These are phyloP conservation scores for Calliopum simillimum DNA, from an alignment of 2,888 invertebrate species.

Conservation along the genomic window DNA sequence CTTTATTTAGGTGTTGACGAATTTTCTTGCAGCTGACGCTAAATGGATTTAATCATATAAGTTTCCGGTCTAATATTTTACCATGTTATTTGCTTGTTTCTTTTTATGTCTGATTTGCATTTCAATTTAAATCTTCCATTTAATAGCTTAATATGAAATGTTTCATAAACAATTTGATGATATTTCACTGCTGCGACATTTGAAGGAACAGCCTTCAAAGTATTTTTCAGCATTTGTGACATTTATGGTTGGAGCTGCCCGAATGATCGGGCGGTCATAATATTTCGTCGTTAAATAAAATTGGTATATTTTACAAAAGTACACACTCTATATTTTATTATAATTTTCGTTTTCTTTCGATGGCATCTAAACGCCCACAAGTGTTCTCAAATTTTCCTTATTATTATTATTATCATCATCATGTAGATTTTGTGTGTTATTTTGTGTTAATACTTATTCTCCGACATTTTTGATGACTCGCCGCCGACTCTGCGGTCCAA, in stretches of 20 bases:
- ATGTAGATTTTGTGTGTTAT: neutral
- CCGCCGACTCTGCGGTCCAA: slow-evolving; percentile 17
- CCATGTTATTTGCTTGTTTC: too few relatives aligned
- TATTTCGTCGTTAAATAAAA: slow-evolving; percentile 13
- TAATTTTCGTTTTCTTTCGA: neutral
- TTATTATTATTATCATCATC: neutral
- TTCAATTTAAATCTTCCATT: too few relatives aligned
- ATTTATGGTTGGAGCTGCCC: neutral
- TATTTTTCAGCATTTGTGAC: too few relatives aligned
- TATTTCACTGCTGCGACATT: neutral
- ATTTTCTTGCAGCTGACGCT: too few relatives aligned
- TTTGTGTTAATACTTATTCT: neutral
- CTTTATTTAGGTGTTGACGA: too few relatives aligned
- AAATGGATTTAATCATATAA: too few relatives aligned
- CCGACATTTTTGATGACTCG: slow-evolving; percentile 10
- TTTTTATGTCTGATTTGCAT: too few relatives aligned
- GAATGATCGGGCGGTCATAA: neutral
- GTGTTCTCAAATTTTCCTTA: slow-evolving; percentile 19
- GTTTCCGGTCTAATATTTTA: too few relatives aligned
- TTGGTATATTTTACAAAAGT: neutral
- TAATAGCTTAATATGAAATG: too few relatives aligned
- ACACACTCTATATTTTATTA: neutral
- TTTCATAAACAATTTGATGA: too few relatives aligned
- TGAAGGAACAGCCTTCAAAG: too few relatives aligned
- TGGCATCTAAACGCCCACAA: slow-evolving; percentile 18